Evolutionary conservation across 2,888 invertebrate genomes (phyloP).

Genomic region (Erebia palarica): DNA sequence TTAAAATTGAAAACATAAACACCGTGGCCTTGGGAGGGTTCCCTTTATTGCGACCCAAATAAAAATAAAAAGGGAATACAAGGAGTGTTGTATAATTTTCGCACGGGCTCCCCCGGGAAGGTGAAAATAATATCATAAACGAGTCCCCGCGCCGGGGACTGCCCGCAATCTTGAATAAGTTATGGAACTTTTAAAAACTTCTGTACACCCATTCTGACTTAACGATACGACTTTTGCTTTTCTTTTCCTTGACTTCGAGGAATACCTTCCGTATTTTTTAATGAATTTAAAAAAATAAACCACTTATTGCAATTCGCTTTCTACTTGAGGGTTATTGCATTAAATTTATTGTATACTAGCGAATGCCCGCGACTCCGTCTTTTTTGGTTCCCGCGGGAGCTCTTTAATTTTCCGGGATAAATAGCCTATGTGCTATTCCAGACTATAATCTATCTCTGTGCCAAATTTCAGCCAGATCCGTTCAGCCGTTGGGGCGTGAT

Average conservation of each 20-base stretch:
- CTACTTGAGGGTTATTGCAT: neutral
- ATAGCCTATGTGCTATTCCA: too few species aligned
- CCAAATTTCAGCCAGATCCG: too few species aligned
- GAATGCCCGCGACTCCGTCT: too few species aligned
- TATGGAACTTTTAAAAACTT: conserved; percentile 37
- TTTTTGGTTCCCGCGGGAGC: too few species aligned
- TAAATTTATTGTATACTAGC: neutral
- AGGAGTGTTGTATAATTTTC: conserved; percentile 20
- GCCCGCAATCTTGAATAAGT: conserved; percentile 39
- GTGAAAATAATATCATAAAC: conserved; percentile 35
- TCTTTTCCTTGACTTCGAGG: neutral
- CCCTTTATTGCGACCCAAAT: neutral
- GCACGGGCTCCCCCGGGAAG: conserved; percentile 17
- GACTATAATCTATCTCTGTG: too few species aligned
- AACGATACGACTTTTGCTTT: conserved; percentile 26
- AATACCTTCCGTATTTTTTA: neutral
- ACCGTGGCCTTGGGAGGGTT: neutral
- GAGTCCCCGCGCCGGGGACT: conserved; percentile 30
- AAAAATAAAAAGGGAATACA: conserved; percentile 2
- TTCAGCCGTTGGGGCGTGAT: too few species aligned
- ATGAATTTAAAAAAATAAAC: neutral
- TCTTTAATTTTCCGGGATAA: too few species aligned
- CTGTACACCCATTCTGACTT: conserved; percentile 27
- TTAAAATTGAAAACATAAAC: neutral
- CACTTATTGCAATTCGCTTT: neutral